A percentile compares a stretch with the other conserved stretches of the same genome.
phyloP scores from a whole-genome alignment of 2,888 invertebrate genomes.

The Euproctis similis region DNA sequence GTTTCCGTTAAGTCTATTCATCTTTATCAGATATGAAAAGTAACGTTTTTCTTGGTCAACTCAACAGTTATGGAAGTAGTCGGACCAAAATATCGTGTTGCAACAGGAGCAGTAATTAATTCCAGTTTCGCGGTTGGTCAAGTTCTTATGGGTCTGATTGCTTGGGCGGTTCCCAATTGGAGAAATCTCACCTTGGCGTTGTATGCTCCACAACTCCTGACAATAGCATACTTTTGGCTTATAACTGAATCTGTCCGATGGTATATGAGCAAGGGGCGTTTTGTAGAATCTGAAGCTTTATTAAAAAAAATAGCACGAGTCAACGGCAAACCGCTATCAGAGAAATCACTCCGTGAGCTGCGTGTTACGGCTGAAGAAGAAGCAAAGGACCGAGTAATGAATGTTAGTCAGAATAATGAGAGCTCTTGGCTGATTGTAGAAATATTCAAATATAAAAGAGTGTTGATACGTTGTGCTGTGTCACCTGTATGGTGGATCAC shows the following conservation, averaged over 20 bases:
- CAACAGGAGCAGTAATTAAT: slow-evolving; percentile 69
- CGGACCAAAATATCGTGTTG: neutral
- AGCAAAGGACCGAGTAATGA: slow-evolving; percentile 11
- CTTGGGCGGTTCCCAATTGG: slow-evolving; percentile 83
- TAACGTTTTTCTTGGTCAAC: neutral
- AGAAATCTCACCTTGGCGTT: slow-evolving; percentile 77
- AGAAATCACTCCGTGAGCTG: slow-evolving; percentile 38
- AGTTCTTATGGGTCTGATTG: slow-evolving; percentile 78
- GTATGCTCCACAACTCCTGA: slow-evolving; percentile 80
- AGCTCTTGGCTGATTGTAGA: slow-evolving; percentile 43
- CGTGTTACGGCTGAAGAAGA: slow-evolving; percentile 33
- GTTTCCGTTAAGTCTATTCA: no score
- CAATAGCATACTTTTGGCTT: slow-evolving; percentile 79
- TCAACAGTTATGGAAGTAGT: slow-evolving; percentile 1
- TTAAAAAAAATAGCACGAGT: slow-evolving; percentile 76
- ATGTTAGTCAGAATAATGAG: slow-evolving; percentile 1
- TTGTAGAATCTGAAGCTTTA: slow-evolving; percentile 77
- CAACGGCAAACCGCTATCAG: slow-evolving; percentile 59
- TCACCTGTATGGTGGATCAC: slow-evolving; percentile 79
- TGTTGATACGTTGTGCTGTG: slow-evolving; percentile 33
- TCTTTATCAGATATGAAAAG: no score
- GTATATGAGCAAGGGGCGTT: slow-evolving; percentile 81
- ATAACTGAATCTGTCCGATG: slow-evolving; percentile 84
- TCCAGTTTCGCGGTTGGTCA: slow-evolving; percentile 67
- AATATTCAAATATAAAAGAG: slow-evolving; percentile 35